phyloP scores from a whole-genome alignment of 2,888 invertebrate genomes.

The Hofmannophila pseudospretella region DNA sequence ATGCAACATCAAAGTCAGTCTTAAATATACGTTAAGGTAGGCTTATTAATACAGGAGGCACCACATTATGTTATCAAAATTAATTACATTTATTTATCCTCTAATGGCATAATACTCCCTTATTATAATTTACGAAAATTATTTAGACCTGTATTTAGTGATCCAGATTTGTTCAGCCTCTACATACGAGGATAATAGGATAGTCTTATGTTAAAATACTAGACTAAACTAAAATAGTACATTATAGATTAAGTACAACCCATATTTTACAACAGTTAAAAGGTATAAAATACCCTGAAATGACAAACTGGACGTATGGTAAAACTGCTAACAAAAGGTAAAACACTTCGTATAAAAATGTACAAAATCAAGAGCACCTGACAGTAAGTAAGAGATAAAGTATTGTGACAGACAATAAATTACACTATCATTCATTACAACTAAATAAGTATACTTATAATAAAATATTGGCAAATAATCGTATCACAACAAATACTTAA shows the following conservation, averaged over 20 bases:
- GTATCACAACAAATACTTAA: constrained; percentile 23
- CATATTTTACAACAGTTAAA: constrained; percentile 3
- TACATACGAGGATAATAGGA: not conserved
- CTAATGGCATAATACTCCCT: too few species aligned
- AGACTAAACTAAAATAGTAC: not conserved
- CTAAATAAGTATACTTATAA: constrained; percentile 12
- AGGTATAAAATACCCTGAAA: constrained; percentile 9
- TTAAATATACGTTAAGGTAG: constrained; percentile 59
- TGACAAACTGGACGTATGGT: not conserved
- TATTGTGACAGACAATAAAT: constrained; percentile 1
- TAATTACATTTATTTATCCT: constrained; percentile 4
- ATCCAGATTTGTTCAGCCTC: constrained; percentile 24
- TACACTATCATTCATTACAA: not conserved
- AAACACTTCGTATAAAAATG: constrained; percentile 1
- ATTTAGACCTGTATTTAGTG: constrained; percentile 34
- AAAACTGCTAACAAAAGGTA: constrained; percentile 5
- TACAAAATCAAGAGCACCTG: constrained; percentile 18
- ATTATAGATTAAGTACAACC: constrained; percentile 7
- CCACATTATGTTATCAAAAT: constrained; percentile 44
- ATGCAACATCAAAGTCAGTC: constrained; percentile 70
- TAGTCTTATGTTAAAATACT: not conserved
- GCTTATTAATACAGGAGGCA: constrained; percentile 63
- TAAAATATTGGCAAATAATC: constrained; percentile 20
- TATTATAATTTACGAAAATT: not conserved
- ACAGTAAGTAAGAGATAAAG: constrained; percentile 7